Evolutionary conservation across 2,113 vertebrate genomes (phyloP), one percentile per base, ranked within the genome.

Genomic region (Rhinolophus ferrumequinum): DNA sequence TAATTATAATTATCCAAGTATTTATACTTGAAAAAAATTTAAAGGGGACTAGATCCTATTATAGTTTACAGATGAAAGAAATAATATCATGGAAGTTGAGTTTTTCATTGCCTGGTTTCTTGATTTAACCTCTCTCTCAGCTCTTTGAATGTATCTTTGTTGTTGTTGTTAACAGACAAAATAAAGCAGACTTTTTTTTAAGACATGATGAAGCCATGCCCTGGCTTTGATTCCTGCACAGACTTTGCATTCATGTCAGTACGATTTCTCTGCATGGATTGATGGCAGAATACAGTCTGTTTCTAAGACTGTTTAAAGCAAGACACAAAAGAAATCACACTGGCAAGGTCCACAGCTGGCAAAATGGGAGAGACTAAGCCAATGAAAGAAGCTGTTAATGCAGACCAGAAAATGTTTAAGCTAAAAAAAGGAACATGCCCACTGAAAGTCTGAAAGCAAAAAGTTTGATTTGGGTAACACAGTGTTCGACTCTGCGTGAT

Each of bases 391-490:
- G 58, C 94, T 66, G 91, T 92, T 94, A 86, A 93, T 96, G 88
- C 89, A 96, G 89, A 95, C 89, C 95, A 96, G 82, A 94, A 97
- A 88, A 86, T 50, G 72, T 95, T 95, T 91, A 81, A 80, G 97
- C 96, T 96, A 97, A 91, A 97, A 97, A 97, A 97, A 95, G 97
- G 85, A 96, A 77, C 86, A 52, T 90, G 69, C 64, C 86, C 89
- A 92, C 58, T 67, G 90, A 89, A 97, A 82, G 64, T 95, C 93
- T 81, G 95, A 97, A 96, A 97, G 89, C 91, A 62, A 44, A 95
- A 97, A 95, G 70, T 94, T 97, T 97, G 96, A 96, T 96, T 97
- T 97, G 93, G 96, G 93, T 60, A 94, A 96, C 96, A 86, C 83
- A 12, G 38, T 90, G 82, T 94, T 94, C 38, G 1, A 84, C 95